Evolutionary conservation across 2,797 vertebrate genomes (phyloP).

Genomic region (Chrosomus eos): DNA sequence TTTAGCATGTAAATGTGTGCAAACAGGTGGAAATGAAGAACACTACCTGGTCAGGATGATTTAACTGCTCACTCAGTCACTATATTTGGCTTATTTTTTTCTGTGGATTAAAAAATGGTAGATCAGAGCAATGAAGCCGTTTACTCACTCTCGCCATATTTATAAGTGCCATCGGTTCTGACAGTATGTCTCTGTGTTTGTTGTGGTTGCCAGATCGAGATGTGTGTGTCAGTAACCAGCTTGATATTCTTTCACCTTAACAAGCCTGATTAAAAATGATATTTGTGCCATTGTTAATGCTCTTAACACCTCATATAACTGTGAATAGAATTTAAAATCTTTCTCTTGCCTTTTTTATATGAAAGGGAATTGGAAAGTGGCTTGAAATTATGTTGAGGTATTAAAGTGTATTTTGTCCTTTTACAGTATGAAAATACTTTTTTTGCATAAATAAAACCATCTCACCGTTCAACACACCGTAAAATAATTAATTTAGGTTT

Average conservation of each 20-base stretch:
- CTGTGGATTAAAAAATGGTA: neutral
- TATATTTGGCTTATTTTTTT: neutral
- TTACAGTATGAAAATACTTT: neutral
- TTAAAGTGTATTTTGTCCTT: neutral
- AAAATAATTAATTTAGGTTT: neutral
- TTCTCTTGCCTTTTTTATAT: neutral
- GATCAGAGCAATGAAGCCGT: neutral
- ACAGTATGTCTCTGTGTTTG: neutral
- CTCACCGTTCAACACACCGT: neutral
- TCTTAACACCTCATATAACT: conserved; percentile 19
- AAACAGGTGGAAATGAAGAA: conserved; percentile 30
- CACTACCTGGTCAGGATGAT: conserved; percentile 11
- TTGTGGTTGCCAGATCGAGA: conserved; percentile 1
- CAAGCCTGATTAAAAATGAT: conserved; percentile 9
- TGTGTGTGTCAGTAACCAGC: neutral
- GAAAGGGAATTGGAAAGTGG: neutral
- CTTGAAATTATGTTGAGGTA: conserved; percentile 6
- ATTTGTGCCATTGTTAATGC: conserved; percentile 12
- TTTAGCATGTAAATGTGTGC: conserved; percentile 17
- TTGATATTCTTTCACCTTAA: neutral
- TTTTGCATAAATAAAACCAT: neutral
- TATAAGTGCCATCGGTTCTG: conserved; percentile 21
- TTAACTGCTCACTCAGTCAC: neutral
- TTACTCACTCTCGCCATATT: neutral
- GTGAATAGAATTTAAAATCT: conserved; percentile 31